phyloP scores from a whole-genome alignment of 2,888 invertebrate genomes.

The Luperina testacea region DNA sequence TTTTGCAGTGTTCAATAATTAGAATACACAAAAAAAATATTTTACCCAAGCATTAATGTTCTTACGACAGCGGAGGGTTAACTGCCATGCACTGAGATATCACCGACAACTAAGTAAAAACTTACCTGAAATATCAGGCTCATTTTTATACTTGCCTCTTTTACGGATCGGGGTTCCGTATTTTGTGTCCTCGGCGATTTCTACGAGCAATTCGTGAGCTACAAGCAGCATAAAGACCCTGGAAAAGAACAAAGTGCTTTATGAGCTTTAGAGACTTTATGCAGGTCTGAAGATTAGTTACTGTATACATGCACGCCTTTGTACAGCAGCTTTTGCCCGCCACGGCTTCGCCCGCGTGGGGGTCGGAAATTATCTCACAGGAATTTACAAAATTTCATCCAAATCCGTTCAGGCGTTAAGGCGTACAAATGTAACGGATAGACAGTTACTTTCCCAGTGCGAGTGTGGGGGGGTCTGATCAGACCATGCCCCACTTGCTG shows the following conservation, averaged over 20 bases:
- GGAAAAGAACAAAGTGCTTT: conserved; percentile 50
- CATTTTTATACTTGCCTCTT: conserved; percentile 68
- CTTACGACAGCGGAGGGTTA: neutral
- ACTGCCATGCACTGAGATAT: neutral
- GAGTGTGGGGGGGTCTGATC: neutral
- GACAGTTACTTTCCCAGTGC: neutral
- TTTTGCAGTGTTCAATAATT: neutral
- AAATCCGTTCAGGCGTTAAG: neutral
- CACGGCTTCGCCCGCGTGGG: neutral
- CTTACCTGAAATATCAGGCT: conserved; percentile 24
- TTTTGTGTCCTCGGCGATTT: conserved; percentile 86
- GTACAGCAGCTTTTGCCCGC: neutral
- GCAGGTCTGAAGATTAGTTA: neutral
- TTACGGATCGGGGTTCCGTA: conserved; percentile 76
- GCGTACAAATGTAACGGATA: neutral
- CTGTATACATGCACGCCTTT: neutral
- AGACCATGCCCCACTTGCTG: neutral
- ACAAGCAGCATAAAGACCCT: conserved; percentile 91
- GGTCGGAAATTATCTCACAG: neutral
- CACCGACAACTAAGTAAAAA: neutral
- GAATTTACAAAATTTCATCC: neutral
- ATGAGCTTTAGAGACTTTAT: neutral
- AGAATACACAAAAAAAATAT: neutral
- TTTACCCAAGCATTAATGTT: neutral
- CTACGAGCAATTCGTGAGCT: conserved; percentile 92